Evolutionary conservation across 2,888 invertebrate genomes (phyloP), one percentile per base, ranked within the genome.

Genomic region (Pristionchus maxplancki): DNA sequence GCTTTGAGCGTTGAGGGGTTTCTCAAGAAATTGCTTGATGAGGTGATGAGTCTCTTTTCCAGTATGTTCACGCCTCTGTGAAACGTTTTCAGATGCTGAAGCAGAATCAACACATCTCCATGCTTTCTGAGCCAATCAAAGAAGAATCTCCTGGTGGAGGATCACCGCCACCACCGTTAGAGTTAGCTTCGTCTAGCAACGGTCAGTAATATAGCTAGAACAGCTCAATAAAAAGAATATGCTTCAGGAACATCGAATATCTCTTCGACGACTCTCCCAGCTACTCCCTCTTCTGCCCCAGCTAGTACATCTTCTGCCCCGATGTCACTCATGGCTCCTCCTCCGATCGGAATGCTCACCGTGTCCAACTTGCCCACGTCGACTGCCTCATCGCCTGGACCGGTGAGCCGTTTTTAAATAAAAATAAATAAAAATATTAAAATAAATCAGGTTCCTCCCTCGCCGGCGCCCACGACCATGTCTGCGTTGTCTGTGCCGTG

Each of bases 101-200:
- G 85, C 90, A 91, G 58, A 91, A 91, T 82, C 91, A 91, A 87
- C 91, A 92, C 78, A 78, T 92, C 3, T 91, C 93, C 31, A 91
- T n/a, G 28, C 40, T 93, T 37, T 90, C 91, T 53, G 93, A 94
- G 64, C 92, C 94, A 5, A 94, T 94, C 31, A 94, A 93, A 15
- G 94, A 94, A 89, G 94, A 93, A 88, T 92, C 93, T 0, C 93
- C 93, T 31, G 89, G 90, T 81, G 74, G 84, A 6, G 31, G 84
- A 13, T 89, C 89, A 15, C 90, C 91, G 13, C 90, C 90, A 15
- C 50, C 90, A 0, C 48, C 89, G 1, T 48, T 78, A 6, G 89
- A 67, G 15, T 62, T 88, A n/a, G 4, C 13, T 24, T 20, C 84
- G 20, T 28, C 64, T 13, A 58, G 37, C n/a, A 64, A n/a, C 28